phyloP scores from a whole-genome alignment of 1,140 invertebrate species.

The Subanguina moxae region DNA sequence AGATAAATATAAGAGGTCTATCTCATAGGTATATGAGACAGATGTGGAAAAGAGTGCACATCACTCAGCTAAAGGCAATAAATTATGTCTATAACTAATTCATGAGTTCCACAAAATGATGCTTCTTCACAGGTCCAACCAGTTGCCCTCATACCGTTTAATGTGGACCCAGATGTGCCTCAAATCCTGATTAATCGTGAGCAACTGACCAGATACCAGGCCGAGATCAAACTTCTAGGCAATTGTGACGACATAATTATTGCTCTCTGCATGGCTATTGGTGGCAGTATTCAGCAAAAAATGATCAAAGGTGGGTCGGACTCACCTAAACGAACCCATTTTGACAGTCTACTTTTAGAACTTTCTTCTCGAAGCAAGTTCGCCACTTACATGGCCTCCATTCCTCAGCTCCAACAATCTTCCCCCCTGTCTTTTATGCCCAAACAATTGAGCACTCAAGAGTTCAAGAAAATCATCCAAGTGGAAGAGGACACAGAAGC shows the following conservation, averaged over 20 bases:
- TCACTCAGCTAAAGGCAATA: too few species aligned
- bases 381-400: neutral
- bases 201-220: constrained; percentile 27
- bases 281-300: constrained; percentile 34
- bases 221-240: constrained; percentile 41
- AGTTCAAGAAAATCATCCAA: constrained; percentile 33
- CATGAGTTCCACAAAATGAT: neutral
- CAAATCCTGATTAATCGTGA: constrained; percentile 45
- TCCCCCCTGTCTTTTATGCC: constrained; percentile 7
- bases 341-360: neutral
- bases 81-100: neutral
- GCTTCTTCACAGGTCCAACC: constrained; percentile 27
- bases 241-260: constrained; percentile 36
- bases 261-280: constrained; percentile 36
- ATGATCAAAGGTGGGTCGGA: constrained; percentile 29
- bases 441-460: constrained; percentile 9
- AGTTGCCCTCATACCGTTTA: constrained; percentile 42
- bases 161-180: constrained; percentile 35
- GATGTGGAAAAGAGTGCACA: too few species aligned
- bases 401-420: neutral
- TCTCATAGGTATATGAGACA: too few species aligned
- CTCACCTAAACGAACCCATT: constrained; percentile 5
- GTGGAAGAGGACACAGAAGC: constrained; percentile 15
- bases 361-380: neutral
- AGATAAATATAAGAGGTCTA: too few species aligned